phyloP scores from a whole-genome alignment of 2,113 vertebrate species.

The Catharus bicknelli region DNA sequence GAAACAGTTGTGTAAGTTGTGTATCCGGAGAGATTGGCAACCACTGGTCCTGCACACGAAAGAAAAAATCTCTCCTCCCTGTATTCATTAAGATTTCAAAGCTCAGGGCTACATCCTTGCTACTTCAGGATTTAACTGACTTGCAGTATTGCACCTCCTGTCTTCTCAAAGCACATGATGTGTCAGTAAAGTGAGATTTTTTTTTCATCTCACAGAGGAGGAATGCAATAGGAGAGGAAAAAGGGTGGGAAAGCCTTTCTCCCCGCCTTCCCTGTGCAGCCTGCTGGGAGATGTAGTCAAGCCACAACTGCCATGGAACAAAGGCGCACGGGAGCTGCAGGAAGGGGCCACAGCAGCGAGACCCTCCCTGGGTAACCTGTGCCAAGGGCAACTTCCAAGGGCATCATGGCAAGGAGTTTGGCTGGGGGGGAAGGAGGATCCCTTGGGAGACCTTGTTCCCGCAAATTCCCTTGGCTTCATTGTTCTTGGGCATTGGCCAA shows the following conservation, averaged over 20 bases:
- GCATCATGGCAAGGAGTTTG: background rate
- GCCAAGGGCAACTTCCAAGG: background rate
- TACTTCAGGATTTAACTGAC: background rate
- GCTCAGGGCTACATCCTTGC: background rate
- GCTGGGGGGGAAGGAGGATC: too few relatives aligned
- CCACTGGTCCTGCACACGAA: background rate
- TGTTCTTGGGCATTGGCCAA: background rate
- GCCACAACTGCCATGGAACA: conserved; percentile 3
- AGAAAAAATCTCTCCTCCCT: background rate
- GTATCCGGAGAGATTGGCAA: background rate
- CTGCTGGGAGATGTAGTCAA: conserved; percentile 48
- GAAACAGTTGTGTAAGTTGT: background rate
- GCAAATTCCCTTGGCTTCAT: background rate
- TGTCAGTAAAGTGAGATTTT: background rate
- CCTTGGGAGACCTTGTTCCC: fast-evolving
- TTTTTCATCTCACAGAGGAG: background rate
- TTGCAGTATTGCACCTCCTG: background rate
- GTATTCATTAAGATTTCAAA: background rate
- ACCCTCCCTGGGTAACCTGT: background rate
- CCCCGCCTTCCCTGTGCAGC: background rate
- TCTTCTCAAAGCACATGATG: background rate
- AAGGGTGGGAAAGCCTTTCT: background rate
- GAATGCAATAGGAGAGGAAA: background rate
- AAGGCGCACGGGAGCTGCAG: background rate
- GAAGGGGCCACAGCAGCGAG: background rate